Percentiles rank a stretch among this genome's conserved stretches.
Evolutionary conservation across 2,113 vertebrate species (phyloP).

Genomic region (Tenrec ecaudatus): DNA sequence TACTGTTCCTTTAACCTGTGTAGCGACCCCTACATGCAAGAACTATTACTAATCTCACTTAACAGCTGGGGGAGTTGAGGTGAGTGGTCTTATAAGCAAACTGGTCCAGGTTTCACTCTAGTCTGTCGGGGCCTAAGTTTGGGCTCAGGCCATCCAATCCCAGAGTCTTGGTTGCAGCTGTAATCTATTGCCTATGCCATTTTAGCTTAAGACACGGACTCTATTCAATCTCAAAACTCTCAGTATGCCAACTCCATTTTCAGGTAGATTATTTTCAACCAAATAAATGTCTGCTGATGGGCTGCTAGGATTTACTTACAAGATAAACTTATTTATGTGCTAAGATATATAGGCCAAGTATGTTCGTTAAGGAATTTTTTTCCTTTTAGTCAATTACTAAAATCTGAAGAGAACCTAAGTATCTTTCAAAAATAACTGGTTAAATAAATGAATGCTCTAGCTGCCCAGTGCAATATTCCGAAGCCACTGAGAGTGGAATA

Average conservation of each 20-base stretch:
- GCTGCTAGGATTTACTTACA: background rate
- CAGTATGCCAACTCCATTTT: background rate
- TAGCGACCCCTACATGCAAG: background rate
- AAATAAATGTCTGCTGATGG: background rate
- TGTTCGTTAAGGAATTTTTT: background rate
- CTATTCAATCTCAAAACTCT: conserved; percentile 1
- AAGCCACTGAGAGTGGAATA: background rate
- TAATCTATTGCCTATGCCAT: background rate
- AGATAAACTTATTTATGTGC: background rate
- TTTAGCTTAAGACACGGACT: conserved; percentile 4
- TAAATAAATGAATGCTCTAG: background rate
- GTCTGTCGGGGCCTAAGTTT: background rate
- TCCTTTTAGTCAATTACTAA: background rate
- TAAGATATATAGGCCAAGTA: background rate
- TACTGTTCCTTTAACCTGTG: background rate
- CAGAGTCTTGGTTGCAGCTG: background rate
- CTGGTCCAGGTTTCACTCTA: background rate
- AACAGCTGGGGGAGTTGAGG: conserved; percentile 3
- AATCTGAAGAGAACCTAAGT: background rate
- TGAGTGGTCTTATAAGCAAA: background rate
- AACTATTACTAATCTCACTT: background rate
- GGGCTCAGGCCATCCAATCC: background rate
- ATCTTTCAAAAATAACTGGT: background rate
- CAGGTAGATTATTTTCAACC: background rate
- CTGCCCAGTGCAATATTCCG: conserved; percentile 3